Percentiles rank a stretch among this genome's conserved stretches.
These are phyloP conservation scores for Typhlichthys eigenmanni DNA, from an alignment of 2,797 vertebrate species.

Conservation along the genomic window DNA sequence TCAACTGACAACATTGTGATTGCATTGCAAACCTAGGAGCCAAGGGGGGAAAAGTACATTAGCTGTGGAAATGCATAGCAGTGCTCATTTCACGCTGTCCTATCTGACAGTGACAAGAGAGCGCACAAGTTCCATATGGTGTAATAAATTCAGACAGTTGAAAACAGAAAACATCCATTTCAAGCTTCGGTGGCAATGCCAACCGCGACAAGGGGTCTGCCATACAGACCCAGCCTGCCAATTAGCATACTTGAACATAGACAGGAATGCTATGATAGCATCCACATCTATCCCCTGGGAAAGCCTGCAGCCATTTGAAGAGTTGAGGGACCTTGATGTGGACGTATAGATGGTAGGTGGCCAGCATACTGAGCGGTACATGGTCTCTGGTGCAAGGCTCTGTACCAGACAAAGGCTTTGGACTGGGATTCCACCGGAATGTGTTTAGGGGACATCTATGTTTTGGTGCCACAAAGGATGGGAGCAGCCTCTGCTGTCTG, in stretches of 20 bases:
- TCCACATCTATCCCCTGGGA: conserved; percentile 62
- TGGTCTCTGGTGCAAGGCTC: too few relatives aligned
- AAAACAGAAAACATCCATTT: conserved; percentile 41
- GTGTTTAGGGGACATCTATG: conserved; percentile 7
- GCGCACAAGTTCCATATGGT: conserved; percentile 18
- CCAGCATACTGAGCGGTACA: too few relatives aligned
- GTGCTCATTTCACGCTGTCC: conserved; percentile 18
- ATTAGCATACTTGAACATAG: conserved; percentile 70
- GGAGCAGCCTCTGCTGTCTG: conserved; percentile 31
- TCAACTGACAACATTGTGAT: conserved; percentile 21
- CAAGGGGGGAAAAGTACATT: conserved; percentile 21
- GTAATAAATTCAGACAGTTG: conserved; percentile 20
- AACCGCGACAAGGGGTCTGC: conserved; percentile 40
- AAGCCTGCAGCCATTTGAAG: conserved; percentile 63
- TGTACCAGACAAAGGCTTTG: conserved; percentile 33
- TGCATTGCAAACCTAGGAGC: conserved; percentile 7
- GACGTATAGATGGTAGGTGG: conserved; percentile 65
- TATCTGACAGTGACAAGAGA: conserved; percentile 34
- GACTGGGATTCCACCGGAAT: conserved; percentile 49
- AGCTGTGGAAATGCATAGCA: conserved; percentile 10
- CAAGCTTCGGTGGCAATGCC: conserved; percentile 27
- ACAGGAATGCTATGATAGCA: conserved; percentile 74
- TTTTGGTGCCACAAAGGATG: conserved; percentile 37
- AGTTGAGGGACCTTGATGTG: conserved; percentile 61
- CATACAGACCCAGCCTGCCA: conserved; percentile 26